phyloP scores from a whole-genome alignment of 2,113 vertebrate species.

The Campylorhamphus procurvoides region DNA sequence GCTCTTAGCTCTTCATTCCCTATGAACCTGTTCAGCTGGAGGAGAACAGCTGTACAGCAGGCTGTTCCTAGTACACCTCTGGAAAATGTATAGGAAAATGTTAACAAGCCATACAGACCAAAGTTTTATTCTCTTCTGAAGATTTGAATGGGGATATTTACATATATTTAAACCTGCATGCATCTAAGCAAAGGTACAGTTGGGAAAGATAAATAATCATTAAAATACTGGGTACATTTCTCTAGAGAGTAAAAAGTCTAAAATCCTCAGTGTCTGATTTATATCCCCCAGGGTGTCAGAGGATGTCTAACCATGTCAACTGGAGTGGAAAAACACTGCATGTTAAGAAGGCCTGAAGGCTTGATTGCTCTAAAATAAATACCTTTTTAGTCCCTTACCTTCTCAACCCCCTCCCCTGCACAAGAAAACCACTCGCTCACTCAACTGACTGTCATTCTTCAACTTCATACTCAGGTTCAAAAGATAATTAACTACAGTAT shows the following conservation, averaged over 20 bases:
- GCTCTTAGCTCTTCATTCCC: conserved; percentile 72
- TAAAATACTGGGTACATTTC: conserved; percentile 45
- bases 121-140: conserved; percentile 6
- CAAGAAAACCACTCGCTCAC: neutral
- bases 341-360: conserved; percentile 28
- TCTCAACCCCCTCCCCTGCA: neutral
- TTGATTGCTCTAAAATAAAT: conserved; percentile 7
- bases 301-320: conserved; percentile 14
- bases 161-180: neutral
- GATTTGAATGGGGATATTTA: neutral
- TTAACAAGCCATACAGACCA: conserved; percentile 33
- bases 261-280: conserved; percentile 32
- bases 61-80: conserved; percentile 48
- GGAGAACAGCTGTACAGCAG: conserved; percentile 67
- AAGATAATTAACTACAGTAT: neutral
- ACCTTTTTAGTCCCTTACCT: neutral
- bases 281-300: neutral
- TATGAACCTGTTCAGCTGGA: conserved; percentile 67
- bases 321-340: conserved; percentile 61
- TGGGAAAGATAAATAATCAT: conserved; percentile 39
- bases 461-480: neutral
- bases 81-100: conserved; percentile 33
- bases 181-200: neutral
- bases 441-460: neutral
- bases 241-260: conserved; percentile 19